Percentiles rank a stretch among this genome's conserved stretches.
These are phyloP conservation scores for Galeopterus variegatus DNA, from an alignment of 2,113 vertebrate genomes.

Conservation along the genomic window DNA sequence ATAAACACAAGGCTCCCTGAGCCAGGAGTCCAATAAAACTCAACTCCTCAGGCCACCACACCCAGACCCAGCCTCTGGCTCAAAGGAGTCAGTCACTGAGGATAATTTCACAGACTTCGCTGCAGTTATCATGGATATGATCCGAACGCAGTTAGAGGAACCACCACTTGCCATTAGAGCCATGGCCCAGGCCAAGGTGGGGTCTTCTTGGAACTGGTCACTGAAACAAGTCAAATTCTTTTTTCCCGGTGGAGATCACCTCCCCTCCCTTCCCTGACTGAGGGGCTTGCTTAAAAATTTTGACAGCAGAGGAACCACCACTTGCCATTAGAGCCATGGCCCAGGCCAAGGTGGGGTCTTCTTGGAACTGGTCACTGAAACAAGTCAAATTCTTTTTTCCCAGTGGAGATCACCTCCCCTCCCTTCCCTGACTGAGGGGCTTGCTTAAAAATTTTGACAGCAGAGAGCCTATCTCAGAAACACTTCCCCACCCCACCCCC, in stretches of 20 bases:
- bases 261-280: background rate
- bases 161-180: background rate
- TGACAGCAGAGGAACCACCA: background rate
- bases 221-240: background rate
- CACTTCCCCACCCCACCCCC: background rate
- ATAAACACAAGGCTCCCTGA: background rate
- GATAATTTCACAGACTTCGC: background rate
- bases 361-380: background rate
- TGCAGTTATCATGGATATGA: background rate
- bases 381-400: background rate
- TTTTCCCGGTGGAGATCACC: background rate
- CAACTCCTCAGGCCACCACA: background rate
- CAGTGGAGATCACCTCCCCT: background rate
- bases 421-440: background rate
- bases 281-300: slow-evolving; percentile 15
- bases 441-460: slow-evolving; percentile 14
- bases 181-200: background rate
- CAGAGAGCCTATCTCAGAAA: background rate
- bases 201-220: background rate
- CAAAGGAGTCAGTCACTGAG: background rate
- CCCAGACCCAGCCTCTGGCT: background rate
- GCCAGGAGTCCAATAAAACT: background rate
- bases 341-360: background rate
- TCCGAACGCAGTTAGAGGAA: background rate
- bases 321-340: background rate